Evolutionary conservation across 2,888 invertebrate genomes (phyloP).

Genomic region (Flexamia atlantica): DNA sequence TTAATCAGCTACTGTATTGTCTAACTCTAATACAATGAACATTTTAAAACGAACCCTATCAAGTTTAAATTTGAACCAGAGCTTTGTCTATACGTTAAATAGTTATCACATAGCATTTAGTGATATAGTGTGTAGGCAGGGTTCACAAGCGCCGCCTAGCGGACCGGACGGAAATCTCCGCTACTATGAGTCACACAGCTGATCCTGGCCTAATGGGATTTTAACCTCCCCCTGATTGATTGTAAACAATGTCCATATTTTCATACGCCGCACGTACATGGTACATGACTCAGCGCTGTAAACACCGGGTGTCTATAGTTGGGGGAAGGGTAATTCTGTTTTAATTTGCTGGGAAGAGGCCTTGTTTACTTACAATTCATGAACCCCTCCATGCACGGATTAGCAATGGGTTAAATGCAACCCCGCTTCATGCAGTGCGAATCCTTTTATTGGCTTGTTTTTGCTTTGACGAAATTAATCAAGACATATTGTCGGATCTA

Average conservation of each 20-base stretch:
- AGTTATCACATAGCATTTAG: too few species aligned
- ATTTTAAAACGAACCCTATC: too few species aligned
- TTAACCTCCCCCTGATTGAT: constrained; percentile 62
- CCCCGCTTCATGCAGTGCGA: not conserved
- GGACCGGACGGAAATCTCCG: constrained; percentile 26
- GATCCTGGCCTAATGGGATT: constrained; percentile 60
- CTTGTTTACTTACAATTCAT: constrained; percentile 57
- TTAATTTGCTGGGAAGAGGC: constrained; percentile 46
- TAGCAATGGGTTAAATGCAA: constrained; percentile 44
- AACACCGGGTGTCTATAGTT: constrained; percentile 5
- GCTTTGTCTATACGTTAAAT: too few species aligned
- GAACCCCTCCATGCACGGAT: constrained; percentile 50
- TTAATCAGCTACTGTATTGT: too few species aligned
- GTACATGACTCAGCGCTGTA: constrained; percentile 53
- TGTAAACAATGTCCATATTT: constrained; percentile 60
- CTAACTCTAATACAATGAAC: too few species aligned
- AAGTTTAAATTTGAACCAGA: too few species aligned
- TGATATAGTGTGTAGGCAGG: too few species aligned
- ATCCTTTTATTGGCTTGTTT: constrained; percentile 52
- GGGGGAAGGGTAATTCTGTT: constrained; percentile 37
- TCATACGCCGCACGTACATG: constrained; percentile 6
- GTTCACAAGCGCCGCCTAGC: not conserved
- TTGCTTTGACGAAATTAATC: not conserved
- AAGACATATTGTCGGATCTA: constrained; percentile 4
- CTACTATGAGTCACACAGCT: constrained; percentile 34